Evolutionary conservation across 64 coral and sea anemone species (phyloP), one percentile per base, ranked within the genome.

Genomic region (Actinia tenebrosa): DNA sequence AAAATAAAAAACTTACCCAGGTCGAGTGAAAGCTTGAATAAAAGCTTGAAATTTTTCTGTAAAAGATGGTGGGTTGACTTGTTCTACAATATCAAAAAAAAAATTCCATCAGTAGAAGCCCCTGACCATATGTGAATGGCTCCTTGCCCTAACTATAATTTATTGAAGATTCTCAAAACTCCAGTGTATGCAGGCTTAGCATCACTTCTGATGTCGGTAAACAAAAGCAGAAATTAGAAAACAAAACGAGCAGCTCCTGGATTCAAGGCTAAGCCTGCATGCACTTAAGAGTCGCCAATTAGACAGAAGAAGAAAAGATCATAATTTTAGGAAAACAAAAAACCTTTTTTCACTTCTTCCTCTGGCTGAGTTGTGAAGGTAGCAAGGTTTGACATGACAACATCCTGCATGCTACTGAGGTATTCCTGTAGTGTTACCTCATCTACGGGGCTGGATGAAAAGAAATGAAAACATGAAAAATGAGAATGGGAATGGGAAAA

Each of bases 331-430:
- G 56, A 58, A 16, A 58, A 58, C 10, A 58, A 58, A 11, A 10
- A 14, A 91, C 89, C 89, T 86, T 86, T 86, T 17, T 91, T 91
- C 0, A 53, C 72, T 78, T 91, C 85, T 23, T 60, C 78, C 44
- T 50, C 60, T 15, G 83, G 69, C n/a, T 80, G 72, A 26, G 79
- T 30, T 7, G 78, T 83, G n/a, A 92, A 84, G 11, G 82, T 18
- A 19, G 5, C 46, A 17, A 92, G 61, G 27, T 92, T 92, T 60
- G 90, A 92, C 46, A 80, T 87, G 45, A 92, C 85, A 2, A 87
- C 85, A 75, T 92, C 85, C 44, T 92, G 90, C 78, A 92, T 77
- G 52, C 90, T 87, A 59, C 90, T 87, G 2, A 92, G 85, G 72
- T 85, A 92, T 62, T 92, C 90, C 66, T 83, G 75, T 20, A 87